Percentiles rank a stretch among this genome's conserved stretches.
Evolutionary conservation across 1,140 invertebrate species (phyloP).

Genomic region (Drosophila ambigua): DNA sequence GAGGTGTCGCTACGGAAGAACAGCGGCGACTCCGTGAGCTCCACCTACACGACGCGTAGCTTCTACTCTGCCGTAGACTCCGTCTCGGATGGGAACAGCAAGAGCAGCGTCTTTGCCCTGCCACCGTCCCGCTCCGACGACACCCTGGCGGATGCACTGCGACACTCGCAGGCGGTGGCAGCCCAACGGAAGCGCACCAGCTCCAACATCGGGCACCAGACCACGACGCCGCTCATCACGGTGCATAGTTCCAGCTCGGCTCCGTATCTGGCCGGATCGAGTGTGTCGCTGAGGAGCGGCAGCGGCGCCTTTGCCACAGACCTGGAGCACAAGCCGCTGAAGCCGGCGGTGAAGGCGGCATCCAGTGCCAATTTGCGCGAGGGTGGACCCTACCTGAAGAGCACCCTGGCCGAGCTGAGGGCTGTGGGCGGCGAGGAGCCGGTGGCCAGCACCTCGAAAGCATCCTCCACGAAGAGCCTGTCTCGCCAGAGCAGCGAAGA

Average conservation of each 20-base stretch:
- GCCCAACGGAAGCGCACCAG: conserved; percentile 84
- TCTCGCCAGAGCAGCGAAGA: conserved; percentile 75
- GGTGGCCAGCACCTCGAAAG: conserved; percentile 63
- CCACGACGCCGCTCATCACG: conserved; percentile 62
- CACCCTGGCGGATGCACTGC: conserved; percentile 86
- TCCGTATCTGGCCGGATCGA: conserved; percentile 77
- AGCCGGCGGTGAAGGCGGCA: conserved; percentile 59
- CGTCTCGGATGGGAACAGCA: conserved; percentile 60
- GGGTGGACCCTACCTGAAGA: conserved; percentile 84
- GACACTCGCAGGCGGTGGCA: conserved; percentile 53
- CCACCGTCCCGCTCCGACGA: conserved; percentile 92
- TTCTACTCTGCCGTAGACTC: conserved; percentile 74
- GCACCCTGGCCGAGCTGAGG: conserved; percentile 74
- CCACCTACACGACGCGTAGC: conserved; percentile 69
- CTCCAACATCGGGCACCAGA: conserved; percentile 80
- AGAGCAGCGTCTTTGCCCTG: conserved; percentile 84
- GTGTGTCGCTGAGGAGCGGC: conserved; percentile 63
- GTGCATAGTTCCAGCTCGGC: conserved; percentile 76
- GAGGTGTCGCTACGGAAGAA: conserved; percentile 86
- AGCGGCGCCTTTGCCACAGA: conserved; percentile 82
- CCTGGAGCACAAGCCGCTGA: conserved; percentile 84
- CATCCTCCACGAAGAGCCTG: conserved; percentile 63
- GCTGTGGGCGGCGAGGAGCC: conserved; percentile 58
- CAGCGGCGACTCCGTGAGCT: conserved; percentile 86
- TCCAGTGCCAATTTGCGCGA: conserved; percentile 79